Evolutionary conservation across 2,888 invertebrate genomes (phyloP).

Genomic region (Ischnus inquisitorius): DNA sequence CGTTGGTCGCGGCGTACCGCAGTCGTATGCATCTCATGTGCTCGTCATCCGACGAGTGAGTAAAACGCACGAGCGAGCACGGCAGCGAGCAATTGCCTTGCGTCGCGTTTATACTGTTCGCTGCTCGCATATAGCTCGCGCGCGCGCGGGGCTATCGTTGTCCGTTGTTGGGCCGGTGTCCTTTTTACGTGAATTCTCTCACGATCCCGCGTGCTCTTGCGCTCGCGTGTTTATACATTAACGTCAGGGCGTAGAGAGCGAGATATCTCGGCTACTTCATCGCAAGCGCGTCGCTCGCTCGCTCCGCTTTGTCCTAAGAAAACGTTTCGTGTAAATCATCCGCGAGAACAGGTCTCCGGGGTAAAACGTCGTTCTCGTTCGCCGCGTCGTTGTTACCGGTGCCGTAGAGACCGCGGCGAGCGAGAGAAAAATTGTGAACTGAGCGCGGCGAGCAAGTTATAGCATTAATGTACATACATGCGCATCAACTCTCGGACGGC

Average conservation of each 20-base stretch:
- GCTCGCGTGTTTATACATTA: slow-evolving; percentile 76
- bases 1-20: slow-evolving; percentile 1
- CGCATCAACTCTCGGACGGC: slow-evolving; percentile 14
- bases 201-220: slow-evolving; percentile 78
- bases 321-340: slow-evolving; percentile 79
- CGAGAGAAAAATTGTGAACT: slow-evolving; percentile 27
- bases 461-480: not conserved
- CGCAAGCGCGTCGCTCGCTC: slow-evolving; percentile 74
- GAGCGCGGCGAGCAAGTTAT: not conserved
- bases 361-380: slow-evolving; percentile 51
- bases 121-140: slow-evolving; percentile 1
- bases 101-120: slow-evolving; percentile 14
- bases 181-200: slow-evolving; percentile 79
- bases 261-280: slow-evolving; percentile 81
- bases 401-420: not conserved
- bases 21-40: slow-evolving; percentile 42
- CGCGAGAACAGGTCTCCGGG: slow-evolving; percentile 68
- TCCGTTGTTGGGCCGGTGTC: slow-evolving; percentile 46
- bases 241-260: slow-evolving; percentile 69
- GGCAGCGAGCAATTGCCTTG: slow-evolving; percentile 43
- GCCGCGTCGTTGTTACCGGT: slow-evolving; percentile 1
- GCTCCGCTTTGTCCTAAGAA: slow-evolving; percentile 66
- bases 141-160: slow-evolving; percentile 23
- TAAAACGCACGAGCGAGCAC: slow-evolving; percentile 52
- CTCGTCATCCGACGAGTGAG: slow-evolving; percentile 32